Conservation (phyloP, 2,888 invertebrate species). For the Tethea ocularis region DNA sequence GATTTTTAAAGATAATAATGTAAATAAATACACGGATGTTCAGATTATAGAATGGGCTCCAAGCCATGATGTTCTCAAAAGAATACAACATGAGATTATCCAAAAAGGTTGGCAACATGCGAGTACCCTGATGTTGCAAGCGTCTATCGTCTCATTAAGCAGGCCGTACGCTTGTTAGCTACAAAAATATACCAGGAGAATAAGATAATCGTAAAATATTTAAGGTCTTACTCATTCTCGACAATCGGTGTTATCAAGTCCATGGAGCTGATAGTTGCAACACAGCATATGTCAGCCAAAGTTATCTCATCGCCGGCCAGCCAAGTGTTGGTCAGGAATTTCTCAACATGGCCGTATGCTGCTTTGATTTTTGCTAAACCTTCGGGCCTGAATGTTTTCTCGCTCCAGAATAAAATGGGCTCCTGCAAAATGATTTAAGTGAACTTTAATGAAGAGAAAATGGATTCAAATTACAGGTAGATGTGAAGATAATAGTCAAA, state of each 20-base stretch:
- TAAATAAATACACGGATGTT: too few species aligned
- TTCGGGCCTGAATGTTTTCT: constrained; percentile 41
- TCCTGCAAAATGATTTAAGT: constrained; percentile 35
- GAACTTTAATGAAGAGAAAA: neutral
- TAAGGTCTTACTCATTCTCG: constrained; percentile 44
- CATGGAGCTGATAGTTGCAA: constrained; percentile 76
- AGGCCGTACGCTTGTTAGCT: too few species aligned
- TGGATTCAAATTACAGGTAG: too few species aligned
- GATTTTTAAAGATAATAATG: too few species aligned
- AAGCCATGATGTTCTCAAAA: too few species aligned
- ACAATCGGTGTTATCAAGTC: constrained; percentile 56
- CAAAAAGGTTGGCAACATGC: too few species aligned
- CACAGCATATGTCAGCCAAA: constrained; percentile 84
- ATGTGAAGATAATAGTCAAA: too few species aligned
- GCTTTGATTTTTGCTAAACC: constrained; percentile 43
- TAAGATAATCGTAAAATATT: neutral
- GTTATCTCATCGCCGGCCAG: constrained; percentile 84
- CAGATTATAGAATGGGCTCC: too few species aligned
- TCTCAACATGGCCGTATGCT: constrained; percentile 70
- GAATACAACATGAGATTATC: too few species aligned
- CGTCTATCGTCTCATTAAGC: too few species aligned
- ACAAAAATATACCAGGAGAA: neutral
- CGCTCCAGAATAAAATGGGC: constrained; percentile 46
- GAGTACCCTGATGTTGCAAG: too few species aligned
- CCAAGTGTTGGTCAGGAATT: constrained; percentile 77